Evolutionary conservation across 1,140 invertebrate species (phyloP).

Genomic region (Pseudomyrmex cubaensis): DNA sequence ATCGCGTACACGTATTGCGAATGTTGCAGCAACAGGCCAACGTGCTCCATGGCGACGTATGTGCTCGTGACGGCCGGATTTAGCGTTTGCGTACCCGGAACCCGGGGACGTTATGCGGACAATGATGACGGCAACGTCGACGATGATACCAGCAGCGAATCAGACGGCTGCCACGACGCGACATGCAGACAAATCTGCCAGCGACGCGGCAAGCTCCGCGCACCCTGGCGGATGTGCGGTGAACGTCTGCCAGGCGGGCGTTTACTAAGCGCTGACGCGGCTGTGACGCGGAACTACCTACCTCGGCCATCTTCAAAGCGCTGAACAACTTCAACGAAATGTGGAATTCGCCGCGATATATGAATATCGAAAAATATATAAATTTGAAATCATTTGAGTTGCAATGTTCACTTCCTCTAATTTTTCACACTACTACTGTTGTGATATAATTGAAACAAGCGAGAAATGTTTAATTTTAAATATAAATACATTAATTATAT

Average conservation of each 20-base stretch:
- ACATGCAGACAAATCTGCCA: constrained; percentile 45
- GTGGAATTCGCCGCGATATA: no score
- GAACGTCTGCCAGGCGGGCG: constrained; percentile 75
- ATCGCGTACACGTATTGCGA: constrained; percentile 83
- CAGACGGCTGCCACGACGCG: constrained; percentile 57
- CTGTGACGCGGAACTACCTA: constrained; percentile 68
- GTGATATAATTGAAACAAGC: no score
- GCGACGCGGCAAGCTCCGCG: constrained; percentile 59
- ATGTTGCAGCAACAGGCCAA: constrained; percentile 80
- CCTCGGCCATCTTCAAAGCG: constrained; percentile 62
- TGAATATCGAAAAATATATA: no score
- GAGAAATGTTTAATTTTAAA: no score
- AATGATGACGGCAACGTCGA: constrained; percentile 60
- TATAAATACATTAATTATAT: no score
- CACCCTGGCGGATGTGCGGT: constrained; percentile 51
- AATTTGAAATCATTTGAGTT: no score
- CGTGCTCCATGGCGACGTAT: constrained; percentile 73
- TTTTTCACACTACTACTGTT: no score
- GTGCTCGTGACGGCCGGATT: background rate
- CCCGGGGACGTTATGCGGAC: constrained; percentile 23
- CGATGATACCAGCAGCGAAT: constrained; percentile 63
- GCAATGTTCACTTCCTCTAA: no score
- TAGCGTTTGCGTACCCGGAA: constrained; percentile 9
- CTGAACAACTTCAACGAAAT: no score
- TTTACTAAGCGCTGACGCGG: constrained; percentile 77